Evolutionary conservation across 2,113 vertebrate genomes (phyloP).

Genomic region (Gorsachius goisagi): DNA sequence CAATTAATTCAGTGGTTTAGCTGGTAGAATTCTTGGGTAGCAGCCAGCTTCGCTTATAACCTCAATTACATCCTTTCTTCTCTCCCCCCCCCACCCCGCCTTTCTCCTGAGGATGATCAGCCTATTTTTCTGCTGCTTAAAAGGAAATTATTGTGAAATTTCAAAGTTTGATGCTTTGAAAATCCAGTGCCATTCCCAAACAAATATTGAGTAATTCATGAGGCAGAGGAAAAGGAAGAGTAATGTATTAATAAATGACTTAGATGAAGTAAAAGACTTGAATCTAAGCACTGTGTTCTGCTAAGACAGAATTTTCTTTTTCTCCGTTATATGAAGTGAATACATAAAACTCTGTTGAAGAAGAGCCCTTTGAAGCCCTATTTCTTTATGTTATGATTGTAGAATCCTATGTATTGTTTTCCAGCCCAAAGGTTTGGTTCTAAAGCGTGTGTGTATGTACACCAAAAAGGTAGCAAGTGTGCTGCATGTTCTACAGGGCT

Average conservation of each 20-base stretch:
- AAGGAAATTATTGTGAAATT: neutral
- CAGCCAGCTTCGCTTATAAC: neutral
- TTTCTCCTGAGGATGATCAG: neutral
- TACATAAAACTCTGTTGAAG: neutral
- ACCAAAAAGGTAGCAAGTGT: neutral
- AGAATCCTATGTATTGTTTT: neutral
- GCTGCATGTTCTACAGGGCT: neutral
- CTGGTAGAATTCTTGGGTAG: neutral
- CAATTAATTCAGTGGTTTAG: conserved; percentile 27
- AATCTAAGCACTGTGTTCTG: neutral
- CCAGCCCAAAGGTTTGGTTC: neutral
- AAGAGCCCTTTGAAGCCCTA: neutral
- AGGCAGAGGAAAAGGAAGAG: neutral
- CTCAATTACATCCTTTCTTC: neutral
- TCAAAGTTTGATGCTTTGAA: neutral
- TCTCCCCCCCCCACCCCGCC: neutral
- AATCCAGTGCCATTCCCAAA: neutral
- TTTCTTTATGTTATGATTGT: neutral
- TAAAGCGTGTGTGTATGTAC: neutral
- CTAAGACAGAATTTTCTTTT: neutral
- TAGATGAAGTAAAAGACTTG: neutral
- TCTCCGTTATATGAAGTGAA: neutral
- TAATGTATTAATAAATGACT: neutral
- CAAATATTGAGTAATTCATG: neutral
- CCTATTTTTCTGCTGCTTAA: neutral